Percentiles rank a stretch among this genome's conserved stretches.
Conservation (phyloP, 2,113 vertebrate species). For the Sminthopsis crassicaudata region DNA sequence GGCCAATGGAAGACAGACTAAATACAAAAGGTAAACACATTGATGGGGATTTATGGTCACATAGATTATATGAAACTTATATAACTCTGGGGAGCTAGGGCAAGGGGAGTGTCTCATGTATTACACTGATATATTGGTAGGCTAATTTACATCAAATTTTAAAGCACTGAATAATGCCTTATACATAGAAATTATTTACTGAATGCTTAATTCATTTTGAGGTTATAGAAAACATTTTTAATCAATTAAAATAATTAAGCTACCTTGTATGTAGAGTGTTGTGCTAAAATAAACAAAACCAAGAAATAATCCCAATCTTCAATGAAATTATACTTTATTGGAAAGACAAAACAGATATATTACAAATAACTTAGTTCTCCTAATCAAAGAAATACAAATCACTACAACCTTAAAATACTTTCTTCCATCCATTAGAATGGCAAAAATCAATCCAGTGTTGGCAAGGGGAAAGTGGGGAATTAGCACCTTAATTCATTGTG, state of each 20-base stretch:
- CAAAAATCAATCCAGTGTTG: not conserved
- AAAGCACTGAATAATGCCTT: not conserved
- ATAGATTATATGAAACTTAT: not conserved
- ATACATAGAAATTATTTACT: not conserved
- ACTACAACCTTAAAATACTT: not conserved
- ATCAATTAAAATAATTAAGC: not conserved
- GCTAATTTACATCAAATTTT: not conserved
- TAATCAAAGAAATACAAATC: not conserved
- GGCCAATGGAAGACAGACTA: not conserved
- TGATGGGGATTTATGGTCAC: not conserved
- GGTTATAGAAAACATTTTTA: not conserved
- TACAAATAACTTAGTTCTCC: not conserved
- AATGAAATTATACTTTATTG: not conserved
- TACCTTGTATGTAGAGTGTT: not conserved
- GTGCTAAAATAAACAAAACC: not conserved
- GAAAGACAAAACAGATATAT: not conserved
- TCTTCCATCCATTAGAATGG: not conserved
- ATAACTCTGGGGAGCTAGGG: not conserved
- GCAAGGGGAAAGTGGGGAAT: not conserved
- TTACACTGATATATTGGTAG: not conserved
- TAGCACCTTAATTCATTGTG: not conserved
- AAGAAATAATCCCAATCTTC: not conserved
- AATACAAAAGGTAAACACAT: not conserved
- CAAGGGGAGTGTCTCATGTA: not conserved
- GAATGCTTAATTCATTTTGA: not conserved